Evolutionary conservation across 2,797 vertebrate genomes (phyloP).

Genomic region (Sardinella longiceps): DNA sequence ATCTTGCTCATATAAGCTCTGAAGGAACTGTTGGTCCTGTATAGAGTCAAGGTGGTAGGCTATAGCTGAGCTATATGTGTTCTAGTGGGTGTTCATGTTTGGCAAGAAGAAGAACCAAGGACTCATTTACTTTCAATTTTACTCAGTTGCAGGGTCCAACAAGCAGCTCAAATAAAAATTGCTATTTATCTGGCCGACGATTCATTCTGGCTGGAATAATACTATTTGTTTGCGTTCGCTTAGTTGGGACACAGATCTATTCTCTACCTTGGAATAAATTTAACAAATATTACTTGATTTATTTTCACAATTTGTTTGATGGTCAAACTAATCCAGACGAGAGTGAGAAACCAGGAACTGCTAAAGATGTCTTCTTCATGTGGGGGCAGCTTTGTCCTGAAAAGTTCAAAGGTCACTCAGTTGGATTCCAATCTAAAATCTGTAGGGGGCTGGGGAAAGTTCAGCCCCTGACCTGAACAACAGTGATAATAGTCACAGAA

Average conservation of each 20-base stretch:
- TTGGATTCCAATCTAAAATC: constrained; percentile 37
- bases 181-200: neutral
- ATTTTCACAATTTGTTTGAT: neutral
- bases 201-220: no score
- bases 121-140: neutral
- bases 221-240: neutral
- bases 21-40: neutral
- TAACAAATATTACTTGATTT: neutral
- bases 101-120: neutral
- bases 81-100: neutral
- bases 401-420: constrained; percentile 42
- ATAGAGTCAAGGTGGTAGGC: neutral
- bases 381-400: constrained; percentile 6
- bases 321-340: neutral
- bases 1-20: neutral
- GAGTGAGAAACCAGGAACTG: neutral
- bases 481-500: neutral
- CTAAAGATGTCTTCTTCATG: neutral
- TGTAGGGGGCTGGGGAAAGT: neutral
- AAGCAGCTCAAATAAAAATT: neutral
- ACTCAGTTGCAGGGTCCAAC: neutral
- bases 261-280: neutral
- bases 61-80: neutral
- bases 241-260: neutral
- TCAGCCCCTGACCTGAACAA: neutral